Evolutionary conservation across 2,797 vertebrate genomes (phyloP).

Genomic region (Emys orbicularis): DNA sequence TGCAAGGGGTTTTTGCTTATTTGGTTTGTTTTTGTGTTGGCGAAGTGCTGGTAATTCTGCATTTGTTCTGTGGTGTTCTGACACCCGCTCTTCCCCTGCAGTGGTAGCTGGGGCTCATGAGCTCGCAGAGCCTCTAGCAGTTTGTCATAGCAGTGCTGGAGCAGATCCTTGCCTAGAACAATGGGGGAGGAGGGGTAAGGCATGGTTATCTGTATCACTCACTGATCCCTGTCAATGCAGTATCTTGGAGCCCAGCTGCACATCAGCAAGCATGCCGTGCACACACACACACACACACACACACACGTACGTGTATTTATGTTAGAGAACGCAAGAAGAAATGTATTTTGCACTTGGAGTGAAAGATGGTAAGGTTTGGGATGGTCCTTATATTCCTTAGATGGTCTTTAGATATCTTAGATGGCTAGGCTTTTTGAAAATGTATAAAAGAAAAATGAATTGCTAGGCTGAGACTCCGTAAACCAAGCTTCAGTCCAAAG

Average conservation of each 20-base stretch:
- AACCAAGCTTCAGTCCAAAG: not conserved
- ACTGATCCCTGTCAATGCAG: not conserved
- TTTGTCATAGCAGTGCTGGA: not conserved
- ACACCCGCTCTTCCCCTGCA: not conserved
- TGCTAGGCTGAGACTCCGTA: not conserved
- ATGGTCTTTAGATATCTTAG: not conserved
- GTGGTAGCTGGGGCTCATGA: not conserved
- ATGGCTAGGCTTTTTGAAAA: not conserved
- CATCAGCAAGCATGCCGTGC: not conserved
- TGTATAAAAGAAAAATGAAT: not conserved
- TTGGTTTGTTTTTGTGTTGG: not conserved
- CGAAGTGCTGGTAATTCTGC: not conserved
- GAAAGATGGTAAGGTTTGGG: not conserved
- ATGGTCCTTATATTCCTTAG: not conserved
- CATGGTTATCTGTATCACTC: not conserved
- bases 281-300: not conserved
- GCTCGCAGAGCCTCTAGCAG: not conserved
- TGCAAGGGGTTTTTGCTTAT: too few species aligned
- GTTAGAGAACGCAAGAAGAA: not conserved
- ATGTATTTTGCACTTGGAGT: not conserved
- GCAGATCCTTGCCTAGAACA: not conserved
- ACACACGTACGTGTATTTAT: not conserved
- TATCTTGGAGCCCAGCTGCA: not conserved
- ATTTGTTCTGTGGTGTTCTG: not conserved
- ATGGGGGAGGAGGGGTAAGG: fast-evolving